Evolutionary conservation across 2,113 vertebrate species (phyloP).

Genomic region (Trinectes maculatus): DNA sequence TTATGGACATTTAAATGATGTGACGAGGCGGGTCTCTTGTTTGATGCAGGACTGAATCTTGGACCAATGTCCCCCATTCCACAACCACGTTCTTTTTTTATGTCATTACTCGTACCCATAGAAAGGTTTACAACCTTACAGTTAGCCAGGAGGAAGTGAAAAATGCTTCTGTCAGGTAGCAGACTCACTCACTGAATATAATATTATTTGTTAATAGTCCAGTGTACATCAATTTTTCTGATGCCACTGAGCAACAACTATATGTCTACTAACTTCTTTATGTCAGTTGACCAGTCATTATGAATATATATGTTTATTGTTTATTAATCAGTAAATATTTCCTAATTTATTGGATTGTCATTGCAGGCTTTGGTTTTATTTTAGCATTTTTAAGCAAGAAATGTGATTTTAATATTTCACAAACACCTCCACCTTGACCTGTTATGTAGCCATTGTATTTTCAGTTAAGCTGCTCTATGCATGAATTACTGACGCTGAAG

Average conservation of each 20-base stretch:
- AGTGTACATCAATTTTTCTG: conserved; percentile 2
- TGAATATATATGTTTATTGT: conserved; percentile 3
- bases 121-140: neutral
- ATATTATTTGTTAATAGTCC: neutral
- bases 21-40: neutral
- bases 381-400: conserved; percentile 39
- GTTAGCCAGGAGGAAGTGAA: neutral
- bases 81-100: neutral
- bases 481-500: conserved; percentile 70
- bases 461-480: conserved; percentile 75
- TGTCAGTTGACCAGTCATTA: neutral
- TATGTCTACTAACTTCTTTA: neutral
- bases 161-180: conserved; percentile 13
- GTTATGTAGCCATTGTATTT: conserved; percentile 69
- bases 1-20: conserved; percentile 2
- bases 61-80: conserved; percentile 22
- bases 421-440: conserved; percentile 35
- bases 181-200: neutral
- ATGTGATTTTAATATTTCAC: conserved; percentile 59
- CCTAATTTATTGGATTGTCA: neutral
- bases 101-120: neutral
- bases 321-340: conserved; percentile 13
- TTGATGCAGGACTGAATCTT: conserved; percentile 24
- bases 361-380: conserved; percentile 40
- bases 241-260: neutral